phyloP scores from a whole-genome alignment of 2,888 invertebrate species.

The Ditula angustiorana region DNA sequence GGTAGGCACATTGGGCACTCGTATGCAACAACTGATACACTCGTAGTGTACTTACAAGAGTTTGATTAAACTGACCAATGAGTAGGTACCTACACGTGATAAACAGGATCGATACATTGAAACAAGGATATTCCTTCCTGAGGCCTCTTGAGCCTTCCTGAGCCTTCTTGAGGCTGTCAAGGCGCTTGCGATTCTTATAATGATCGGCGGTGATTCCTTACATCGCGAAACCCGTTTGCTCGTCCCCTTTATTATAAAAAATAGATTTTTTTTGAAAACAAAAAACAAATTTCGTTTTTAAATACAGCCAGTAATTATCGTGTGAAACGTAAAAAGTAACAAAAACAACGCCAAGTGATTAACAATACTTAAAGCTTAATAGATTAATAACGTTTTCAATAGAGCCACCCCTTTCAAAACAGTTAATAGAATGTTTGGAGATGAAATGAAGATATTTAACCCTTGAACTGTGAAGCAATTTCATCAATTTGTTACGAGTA shows the following conservation, averaged over 20 bases:
- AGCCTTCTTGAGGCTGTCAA: no score
- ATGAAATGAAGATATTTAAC: slow-evolving; percentile 78
- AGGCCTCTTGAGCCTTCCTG: no score
- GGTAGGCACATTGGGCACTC: slow-evolving; percentile 49
- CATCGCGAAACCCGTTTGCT: no score
- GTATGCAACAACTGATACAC: slow-evolving; percentile 6
- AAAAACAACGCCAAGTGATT: slow-evolving; percentile 53
- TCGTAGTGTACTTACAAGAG: slow-evolving; percentile 9
- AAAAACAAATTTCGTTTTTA: no score
- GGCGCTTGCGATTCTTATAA: no score
- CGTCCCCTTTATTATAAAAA: no score
- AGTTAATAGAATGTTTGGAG: slow-evolving; percentile 62
- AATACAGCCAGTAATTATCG: slow-evolving; percentile 55
- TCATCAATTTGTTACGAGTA: slow-evolving; percentile 68
- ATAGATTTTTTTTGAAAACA: neutral
- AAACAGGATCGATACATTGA: neutral
- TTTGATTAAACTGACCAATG: slow-evolving; percentile 25
- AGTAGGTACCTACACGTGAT: neutral
- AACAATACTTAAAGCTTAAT: slow-evolving; percentile 49
- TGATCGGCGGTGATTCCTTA: no score
- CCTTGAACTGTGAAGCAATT: slow-evolving; percentile 68
- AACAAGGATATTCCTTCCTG: no score
- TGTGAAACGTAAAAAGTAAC: slow-evolving; percentile 60
- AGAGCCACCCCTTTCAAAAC: slow-evolving; percentile 57
- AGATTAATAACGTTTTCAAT: slow-evolving; percentile 49